Evolutionary conservation across 2,797 vertebrate genomes (phyloP), one percentile per base, ranked within the genome.

Genomic region (Telmatherina bonti): DNA sequence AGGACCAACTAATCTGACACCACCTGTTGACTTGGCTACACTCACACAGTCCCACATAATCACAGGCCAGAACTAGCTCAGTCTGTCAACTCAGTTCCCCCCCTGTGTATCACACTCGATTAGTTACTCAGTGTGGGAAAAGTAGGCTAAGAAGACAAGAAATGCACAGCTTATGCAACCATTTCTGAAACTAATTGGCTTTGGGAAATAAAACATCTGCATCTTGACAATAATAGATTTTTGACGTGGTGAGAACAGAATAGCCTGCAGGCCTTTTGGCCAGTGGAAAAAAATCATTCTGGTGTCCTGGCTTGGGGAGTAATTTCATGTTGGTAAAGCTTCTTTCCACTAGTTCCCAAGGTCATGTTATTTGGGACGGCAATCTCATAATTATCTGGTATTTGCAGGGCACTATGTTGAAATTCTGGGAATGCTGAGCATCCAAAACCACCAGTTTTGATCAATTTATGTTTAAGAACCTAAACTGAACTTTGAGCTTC

Each of bases 11-110:
- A 89, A 93, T 92, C 86, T 82, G 82, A 88, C 72, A 80, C 85
- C 92, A 92, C 91, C 91, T 92, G 93, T 92, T 92, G 85, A 72
- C 80, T 91, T 90, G 85, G 92, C 83, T 71, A 15, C 66, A 35
- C 76, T 89, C 55, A 24, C 36, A 79, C 51, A 81, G 88, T 86
- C 85, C 81, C 86, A 85, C 79, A 81, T 76, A 82, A 85, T 80
- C 60, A 60, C 49, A 43, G 72, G 68, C 89, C 85, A 88, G 84
- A 88, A 57, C 69, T 16, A 76, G 67, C 79, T 81, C 79, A 75
- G 68, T 74, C 86, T 78, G 79, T 88, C 78, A 75, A 53, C 80
- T 41, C 61, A 16, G 62, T 7, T 1, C 53, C 8, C 61, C 51
- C 43, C 51, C 2, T 5, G 68, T 52, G 83, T 45, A 86, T 85